Evolutionary conservation across 2,888 invertebrate genomes (phyloP), one percentile per base, ranked within the genome.

Genomic region (Campopleginae sp.): DNA sequence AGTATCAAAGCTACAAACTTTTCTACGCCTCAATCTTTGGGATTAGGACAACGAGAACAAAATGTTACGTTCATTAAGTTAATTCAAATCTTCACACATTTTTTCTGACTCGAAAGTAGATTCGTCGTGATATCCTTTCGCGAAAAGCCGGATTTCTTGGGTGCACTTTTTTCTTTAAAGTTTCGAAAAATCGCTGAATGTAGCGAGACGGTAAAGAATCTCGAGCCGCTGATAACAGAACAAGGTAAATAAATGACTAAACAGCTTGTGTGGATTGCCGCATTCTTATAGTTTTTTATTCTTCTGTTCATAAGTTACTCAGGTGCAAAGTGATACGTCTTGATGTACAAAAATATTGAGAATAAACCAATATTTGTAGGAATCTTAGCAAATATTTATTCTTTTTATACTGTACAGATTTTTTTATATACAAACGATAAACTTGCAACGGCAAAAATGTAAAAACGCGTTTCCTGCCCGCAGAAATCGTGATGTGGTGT

Each of bases 291-390:
- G 38, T 74, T 27, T 31, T 27, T 48, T 46, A 33, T 58, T 68
- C 27, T 42, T 82, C 78, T 14, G 51, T 78, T 84, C 63, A 79
- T 70, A 46, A 71, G 63, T 48, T 78, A 54, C 51, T 74, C 61
- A 61, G 42, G 42, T 84, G 51, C 63, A 44, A 80, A 77, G 81
- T 70, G 54, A 75, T 85, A 74, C 23, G 42, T 33, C 19, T 78
- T 74, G 46, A 70, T 85, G 81, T 85, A 85, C 84, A 78, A 85
- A 80, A 46, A 71, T 68, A 77, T 77, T 72, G 80, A 78, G 46
- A 58, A 84, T 81, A 63, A 77, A 80, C 58, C 42, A 74, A 70
- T 78, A 23, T 74, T 85, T 70, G 54, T 70, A 75, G 33, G 80
- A 81, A 70, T 42, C 23, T 63, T 42, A 17, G 61, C 4, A 10